Evolutionary conservation across 1,140 invertebrate species (phyloP), one percentile per base, ranked within the genome.

Genomic region (Orchesella cincta): DNA sequence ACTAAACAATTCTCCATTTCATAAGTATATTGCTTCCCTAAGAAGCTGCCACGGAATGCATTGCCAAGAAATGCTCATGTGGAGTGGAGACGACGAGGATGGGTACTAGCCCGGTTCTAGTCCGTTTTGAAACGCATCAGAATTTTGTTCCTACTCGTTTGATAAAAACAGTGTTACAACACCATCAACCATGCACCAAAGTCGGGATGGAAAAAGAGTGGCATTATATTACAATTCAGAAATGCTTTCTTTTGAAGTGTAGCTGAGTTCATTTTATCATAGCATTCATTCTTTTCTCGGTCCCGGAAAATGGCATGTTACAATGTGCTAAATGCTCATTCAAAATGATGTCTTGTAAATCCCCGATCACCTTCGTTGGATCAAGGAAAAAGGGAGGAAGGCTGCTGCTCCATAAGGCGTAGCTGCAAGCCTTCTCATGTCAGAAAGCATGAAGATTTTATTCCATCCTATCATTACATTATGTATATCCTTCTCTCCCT

Each of bases 311-410:
- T 57, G 52, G 52, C 52, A 57, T 57, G 52, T 57, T n/a, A n/a
- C 52, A 57, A 57, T 57, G 52, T 57, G 23, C 52, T 57, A 57
- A 57, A 57, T 57, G 52, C 52, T 57, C 12, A 3, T 57, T 57
- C 52, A 57, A 26, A 57, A 57, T 23, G 52, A 57, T 57, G 52
- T 57, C 52, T 57, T 8, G 8, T 57, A 57, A 57, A 57, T 57
- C 52, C 52, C 23, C 52, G 52, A 57, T 57, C 52, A 57, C 52
- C 52, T 14, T n/a, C 52, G 23, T n/a, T n/a, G n/a, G n/a, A n/a
- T n/a, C n/a, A n/a, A n/a, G n/a, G n/a, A n/a, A n/a, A n/a, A n/a
- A n/a, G n/a, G n/a, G n/a, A n/a, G n/a, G n/a, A n/a, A n/a, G n/a
- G n/a, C n/a, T n/a, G n/a, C n/a, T n/a, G n/a, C n/a, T n/a, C n/a